Conservation (phyloP, 2,797 vertebrate species). For the Chelonia mydas region DNA sequence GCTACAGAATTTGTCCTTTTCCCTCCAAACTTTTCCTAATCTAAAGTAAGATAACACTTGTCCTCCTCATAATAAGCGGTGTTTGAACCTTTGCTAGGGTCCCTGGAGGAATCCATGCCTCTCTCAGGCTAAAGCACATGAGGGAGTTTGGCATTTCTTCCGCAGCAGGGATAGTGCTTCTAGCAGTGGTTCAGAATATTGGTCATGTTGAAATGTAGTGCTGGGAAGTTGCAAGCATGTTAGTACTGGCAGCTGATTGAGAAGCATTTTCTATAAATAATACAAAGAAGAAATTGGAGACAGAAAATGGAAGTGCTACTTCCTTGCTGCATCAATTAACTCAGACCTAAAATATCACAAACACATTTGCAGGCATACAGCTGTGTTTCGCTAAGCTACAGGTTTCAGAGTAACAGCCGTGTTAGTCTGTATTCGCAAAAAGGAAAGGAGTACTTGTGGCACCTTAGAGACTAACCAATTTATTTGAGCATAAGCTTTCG, state of each 20-base stretch:
- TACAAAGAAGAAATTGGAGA: constrained; percentile 33
- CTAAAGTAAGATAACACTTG: neutral
- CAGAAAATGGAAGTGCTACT: neutral
- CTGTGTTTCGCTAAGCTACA: neutral
- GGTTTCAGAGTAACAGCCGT: too few relatives aligned
- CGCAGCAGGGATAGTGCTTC: neutral
- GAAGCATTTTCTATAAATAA: constrained; percentile 24
- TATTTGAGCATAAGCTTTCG: too few relatives aligned
- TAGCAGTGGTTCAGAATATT: neutral
- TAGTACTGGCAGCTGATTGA: neutral
- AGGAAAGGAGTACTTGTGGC: too few relatives aligned
- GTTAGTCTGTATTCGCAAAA: too few relatives aligned
- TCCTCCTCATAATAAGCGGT: neutral
- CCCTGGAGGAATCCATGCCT: fast-evolving
- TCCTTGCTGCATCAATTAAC: constrained; percentile 8
- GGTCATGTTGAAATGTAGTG: neutral
- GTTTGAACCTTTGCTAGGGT: neutral
- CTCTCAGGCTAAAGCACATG: neutral
- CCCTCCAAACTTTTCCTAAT: neutral
- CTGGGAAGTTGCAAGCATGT: constrained; percentile 5
- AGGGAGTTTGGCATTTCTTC: neutral
- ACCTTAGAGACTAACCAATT: too few relatives aligned
- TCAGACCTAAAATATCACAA: neutral
- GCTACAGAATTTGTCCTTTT: neutral
- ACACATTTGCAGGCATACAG: neutral